Percentiles rank a stretch among this genome's conserved stretches.
Evolutionary conservation across 2,888 invertebrate genomes (phyloP).

Genomic region (Nymphalis polychloros): DNA sequence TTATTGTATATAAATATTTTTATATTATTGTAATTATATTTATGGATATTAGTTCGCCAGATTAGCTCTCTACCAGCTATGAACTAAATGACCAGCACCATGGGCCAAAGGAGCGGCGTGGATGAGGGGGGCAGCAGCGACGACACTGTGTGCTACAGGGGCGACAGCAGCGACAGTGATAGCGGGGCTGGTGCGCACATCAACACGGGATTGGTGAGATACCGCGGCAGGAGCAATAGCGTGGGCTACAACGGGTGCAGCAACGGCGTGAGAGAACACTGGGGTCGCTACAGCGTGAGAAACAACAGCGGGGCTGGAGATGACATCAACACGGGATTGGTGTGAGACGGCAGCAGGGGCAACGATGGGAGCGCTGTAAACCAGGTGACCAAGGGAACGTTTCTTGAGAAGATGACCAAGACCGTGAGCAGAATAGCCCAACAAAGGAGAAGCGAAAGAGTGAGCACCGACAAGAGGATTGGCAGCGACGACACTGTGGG

Average conservation of each 20-base stretch:
- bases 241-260: constrained; percentile 44
- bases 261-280: constrained; percentile 46
- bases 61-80: constrained; percentile 68
- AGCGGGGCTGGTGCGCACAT: constrained; percentile 56
- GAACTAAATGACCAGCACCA: constrained; percentile 44
- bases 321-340: constrained; percentile 61
- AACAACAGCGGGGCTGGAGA: constrained; percentile 43
- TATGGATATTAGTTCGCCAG: constrained; percentile 57
- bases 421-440: constrained; percentile 29
- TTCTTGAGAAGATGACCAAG: constrained; percentile 46
- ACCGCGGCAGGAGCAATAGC: constrained; percentile 47
- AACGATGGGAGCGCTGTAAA: constrained; percentile 51
- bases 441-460: constrained; percentile 27
- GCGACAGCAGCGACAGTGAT: constrained; percentile 44
- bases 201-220: constrained; percentile 65
- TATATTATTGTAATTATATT: constrained; percentile 20
- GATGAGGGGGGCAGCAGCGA: constrained; percentile 49
- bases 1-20: constrained; percentile 33
- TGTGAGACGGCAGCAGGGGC: constrained; percentile 64
- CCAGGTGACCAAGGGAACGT: constrained; percentile 46
- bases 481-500: constrained; percentile 53
- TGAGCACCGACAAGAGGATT: constrained; percentile 41
- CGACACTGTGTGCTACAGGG: constrained; percentile 51
- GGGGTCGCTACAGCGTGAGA: constrained; percentile 48
- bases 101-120: constrained; percentile 56